Evolutionary conservation across 1,140 invertebrate genomes (phyloP).

Genomic region (Orussus abietinus): DNA sequence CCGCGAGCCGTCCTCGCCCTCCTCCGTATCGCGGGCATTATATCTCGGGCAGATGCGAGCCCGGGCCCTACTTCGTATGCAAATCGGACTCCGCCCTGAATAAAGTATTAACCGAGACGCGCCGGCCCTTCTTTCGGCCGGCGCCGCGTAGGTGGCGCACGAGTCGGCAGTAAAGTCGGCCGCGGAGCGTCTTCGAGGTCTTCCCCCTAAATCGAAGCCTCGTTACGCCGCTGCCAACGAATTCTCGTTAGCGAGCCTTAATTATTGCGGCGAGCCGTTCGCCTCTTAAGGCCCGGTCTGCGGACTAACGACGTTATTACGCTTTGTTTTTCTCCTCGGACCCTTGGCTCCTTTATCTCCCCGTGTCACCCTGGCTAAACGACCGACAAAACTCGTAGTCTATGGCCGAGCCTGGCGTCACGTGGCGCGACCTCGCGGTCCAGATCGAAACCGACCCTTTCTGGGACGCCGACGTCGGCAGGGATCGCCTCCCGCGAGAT

Average conservation of each 20-base stretch:
- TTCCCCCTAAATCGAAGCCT: constrained; percentile 33
- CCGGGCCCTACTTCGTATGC: constrained; percentile 30
- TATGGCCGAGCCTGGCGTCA: too few relatives aligned
- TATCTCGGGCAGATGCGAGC: constrained; percentile 27
- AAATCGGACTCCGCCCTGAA: constrained; percentile 39
- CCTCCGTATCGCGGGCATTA: constrained; percentile 23
- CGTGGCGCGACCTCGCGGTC: background rate
- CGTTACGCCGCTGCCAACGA: constrained; percentile 29
- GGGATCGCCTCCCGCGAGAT: too few relatives aligned
- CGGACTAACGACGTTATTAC: too few relatives aligned
- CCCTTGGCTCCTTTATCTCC: too few relatives aligned
- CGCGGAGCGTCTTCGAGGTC: constrained; percentile 2
- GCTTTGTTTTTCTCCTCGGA: too few relatives aligned
- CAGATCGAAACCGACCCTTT: too few relatives aligned
- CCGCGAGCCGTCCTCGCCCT: constrained; percentile 10
- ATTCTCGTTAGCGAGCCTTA: constrained; percentile 36
- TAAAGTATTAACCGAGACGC: constrained; percentile 40
- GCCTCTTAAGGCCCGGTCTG: too few relatives aligned
- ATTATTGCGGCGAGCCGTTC: too few relatives aligned
- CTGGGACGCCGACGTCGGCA: constrained; percentile 6
- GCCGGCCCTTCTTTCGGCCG: constrained; percentile 2
- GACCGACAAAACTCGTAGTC: too few relatives aligned
- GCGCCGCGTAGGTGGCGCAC: background rate
- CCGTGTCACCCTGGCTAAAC: too few relatives aligned
- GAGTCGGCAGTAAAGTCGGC: too few relatives aligned